These are phyloP conservation scores for Eilema caniola DNA, from an alignment of 2,888 invertebrate species.

Conservation along the genomic window DNA sequence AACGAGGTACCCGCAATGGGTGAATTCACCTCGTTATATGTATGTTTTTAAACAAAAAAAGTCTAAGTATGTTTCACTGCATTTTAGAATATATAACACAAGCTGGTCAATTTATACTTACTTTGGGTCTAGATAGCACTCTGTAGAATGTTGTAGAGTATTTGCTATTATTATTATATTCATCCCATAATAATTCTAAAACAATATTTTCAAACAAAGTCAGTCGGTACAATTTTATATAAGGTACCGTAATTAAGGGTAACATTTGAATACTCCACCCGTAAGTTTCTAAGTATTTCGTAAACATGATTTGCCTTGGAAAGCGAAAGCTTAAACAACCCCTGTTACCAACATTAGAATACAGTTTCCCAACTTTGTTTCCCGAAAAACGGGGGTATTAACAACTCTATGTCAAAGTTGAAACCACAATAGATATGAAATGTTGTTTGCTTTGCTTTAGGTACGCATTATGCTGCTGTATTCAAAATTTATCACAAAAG, in stretches of 20 bases:
- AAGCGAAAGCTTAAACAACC: slow-evolving; percentile 31
- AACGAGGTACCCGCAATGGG: too few relatives aligned
- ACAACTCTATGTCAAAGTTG: slow-evolving; percentile 32
- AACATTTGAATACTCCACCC: slow-evolving; percentile 27
- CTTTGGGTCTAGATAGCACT: too few relatives aligned
- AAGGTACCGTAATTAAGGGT: slow-evolving; percentile 32
- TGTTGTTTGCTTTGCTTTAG: slow-evolving; percentile 6
- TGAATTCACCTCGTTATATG: too few relatives aligned
- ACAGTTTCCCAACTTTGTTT: slow-evolving; percentile 38
- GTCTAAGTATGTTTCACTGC: too few relatives aligned
- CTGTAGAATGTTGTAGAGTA: background rate
- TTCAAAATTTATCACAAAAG: background rate
- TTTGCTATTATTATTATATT: background rate
- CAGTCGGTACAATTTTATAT: slow-evolving; percentile 4
- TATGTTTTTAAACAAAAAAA: too few relatives aligned
- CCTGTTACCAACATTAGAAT: slow-evolving; percentile 27
- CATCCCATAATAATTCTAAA: background rate
- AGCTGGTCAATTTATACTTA: too few relatives aligned
- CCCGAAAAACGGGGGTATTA: slow-evolving; percentile 41
- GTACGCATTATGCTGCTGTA: background rate
- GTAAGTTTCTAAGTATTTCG: slow-evolving; percentile 25
- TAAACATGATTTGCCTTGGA: slow-evolving; percentile 41
- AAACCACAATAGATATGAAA: slow-evolving; percentile 35
- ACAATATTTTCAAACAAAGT: slow-evolving; percentile 15
- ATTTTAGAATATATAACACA: too few relatives aligned